These are phyloP conservation scores for Tyrannus savana DNA, from an alignment of 2,113 vertebrate species.

Conservation along the genomic window DNA sequence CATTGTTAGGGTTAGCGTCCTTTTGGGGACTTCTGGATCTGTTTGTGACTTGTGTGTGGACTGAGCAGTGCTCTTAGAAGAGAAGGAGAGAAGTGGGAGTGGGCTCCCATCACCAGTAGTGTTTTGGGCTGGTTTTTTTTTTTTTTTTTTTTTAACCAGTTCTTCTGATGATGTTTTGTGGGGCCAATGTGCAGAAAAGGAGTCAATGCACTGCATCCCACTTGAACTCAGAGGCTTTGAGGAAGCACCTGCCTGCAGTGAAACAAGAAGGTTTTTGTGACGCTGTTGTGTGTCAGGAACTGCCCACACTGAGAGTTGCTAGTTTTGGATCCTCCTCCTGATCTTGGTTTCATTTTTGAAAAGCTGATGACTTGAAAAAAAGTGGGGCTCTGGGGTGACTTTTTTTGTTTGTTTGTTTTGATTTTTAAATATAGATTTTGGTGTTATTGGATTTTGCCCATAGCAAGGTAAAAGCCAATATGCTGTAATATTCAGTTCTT, in stretches of 20 bases:
- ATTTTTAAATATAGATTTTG: neutral
- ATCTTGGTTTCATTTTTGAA: neutral
- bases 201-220: neutral
- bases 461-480: neutral
- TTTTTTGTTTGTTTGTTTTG: neutral
- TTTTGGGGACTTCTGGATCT: neutral
- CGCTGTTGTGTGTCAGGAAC: neutral
- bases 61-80: neutral
- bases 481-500: neutral
- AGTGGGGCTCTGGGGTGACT: neutral
- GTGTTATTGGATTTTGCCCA: neutral
- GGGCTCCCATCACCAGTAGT: neutral
- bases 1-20: neutral
- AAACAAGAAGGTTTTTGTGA: neutral
- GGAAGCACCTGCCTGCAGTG: neutral
- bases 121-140: neutral
- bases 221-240: neutral
- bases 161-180: neutral
- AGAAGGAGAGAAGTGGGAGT: neutral
- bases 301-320: neutral
- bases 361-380: neutral
- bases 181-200: neutral
- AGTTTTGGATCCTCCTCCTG: neutral
- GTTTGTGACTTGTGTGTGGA: neutral
- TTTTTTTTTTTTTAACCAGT: neutral